Conservation (phyloP, 2,113 vertebrate genomes). For the Benitochromis conjunctus region DNA sequence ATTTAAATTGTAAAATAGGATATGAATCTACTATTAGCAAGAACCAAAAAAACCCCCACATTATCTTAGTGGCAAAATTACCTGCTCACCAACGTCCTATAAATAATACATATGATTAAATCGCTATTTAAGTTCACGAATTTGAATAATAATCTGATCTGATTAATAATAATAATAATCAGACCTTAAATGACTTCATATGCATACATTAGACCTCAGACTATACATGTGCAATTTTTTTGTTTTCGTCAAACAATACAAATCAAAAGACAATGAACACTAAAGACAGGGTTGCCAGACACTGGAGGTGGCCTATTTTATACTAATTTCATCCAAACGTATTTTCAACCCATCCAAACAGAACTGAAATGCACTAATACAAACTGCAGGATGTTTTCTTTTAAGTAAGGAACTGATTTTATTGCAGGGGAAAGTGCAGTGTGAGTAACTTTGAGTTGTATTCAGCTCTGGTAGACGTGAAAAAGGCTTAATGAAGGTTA, state of each 20-base stretch:
- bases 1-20: not conserved
- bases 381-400: conserved; percentile 7
- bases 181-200: not conserved
- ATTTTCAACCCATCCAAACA: conserved; percentile 20
- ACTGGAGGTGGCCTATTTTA: not conserved
- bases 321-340: conserved; percentile 23
- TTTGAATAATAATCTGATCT: not conserved
- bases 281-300: not conserved
- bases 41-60: not conserved
- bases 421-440: not conserved
- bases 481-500: conserved; percentile 63
- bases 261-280: not conserved
- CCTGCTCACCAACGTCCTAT: not conserved
- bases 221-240: not conserved
- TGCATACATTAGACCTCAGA: not conserved
- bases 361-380: conserved; percentile 24
- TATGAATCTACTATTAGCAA: not conserved
- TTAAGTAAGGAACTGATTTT: conserved; percentile 36
- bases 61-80: not conserved
- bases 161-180: not conserved
- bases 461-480: conserved; percentile 12
- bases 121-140: not conserved
- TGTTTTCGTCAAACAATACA: not conserved
- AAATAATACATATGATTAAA: not conserved
- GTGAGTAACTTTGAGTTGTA: conserved; percentile 15